Evolutionary conservation across 2,888 invertebrate genomes (phyloP).

Genomic region (Cheilosia vernalis): DNA sequence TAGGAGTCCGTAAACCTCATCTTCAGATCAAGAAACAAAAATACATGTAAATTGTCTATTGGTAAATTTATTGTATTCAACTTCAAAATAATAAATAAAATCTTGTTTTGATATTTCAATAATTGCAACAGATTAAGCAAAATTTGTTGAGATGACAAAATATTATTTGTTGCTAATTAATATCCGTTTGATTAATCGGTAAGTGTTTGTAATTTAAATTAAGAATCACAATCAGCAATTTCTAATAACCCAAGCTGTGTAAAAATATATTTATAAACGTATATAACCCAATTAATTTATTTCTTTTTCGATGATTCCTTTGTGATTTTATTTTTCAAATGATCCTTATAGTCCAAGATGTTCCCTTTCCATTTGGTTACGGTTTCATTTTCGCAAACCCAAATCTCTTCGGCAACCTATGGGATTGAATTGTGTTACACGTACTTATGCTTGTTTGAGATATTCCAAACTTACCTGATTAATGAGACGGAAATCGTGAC

Average conservation of each 20-base stretch:
- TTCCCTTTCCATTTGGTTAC: constrained; percentile 99
- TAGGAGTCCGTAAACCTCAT: no score
- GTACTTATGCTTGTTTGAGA: background rate
- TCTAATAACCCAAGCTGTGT: constrained; percentile 58
- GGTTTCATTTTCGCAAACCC: constrained; percentile 98
- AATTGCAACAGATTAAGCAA: constrained; percentile 65
- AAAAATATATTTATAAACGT: constrained; percentile 59
- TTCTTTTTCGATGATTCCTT: constrained; percentile 83
- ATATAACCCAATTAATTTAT: constrained; percentile 61
- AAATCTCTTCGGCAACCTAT: constrained; percentile 99
- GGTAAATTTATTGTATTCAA: constrained; percentile 74
- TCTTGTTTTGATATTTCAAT: constrained; percentile 56
- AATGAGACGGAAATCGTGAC: constrained; percentile 99
- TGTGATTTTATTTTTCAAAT: constrained; percentile 93
- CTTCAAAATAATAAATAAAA: constrained; percentile 74
- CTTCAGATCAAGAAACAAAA: background rate
- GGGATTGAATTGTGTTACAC: background rate
- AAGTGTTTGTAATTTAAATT: constrained; percentile 64
- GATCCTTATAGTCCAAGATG: constrained; percentile 98
- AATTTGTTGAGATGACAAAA: constrained; percentile 51
- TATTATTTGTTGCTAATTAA: constrained; percentile 42
- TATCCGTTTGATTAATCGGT: constrained; percentile 52
- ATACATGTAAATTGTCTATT: constrained; percentile 59
- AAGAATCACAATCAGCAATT: constrained; percentile 72
- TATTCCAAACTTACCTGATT: constrained; percentile 89